A percentile compares a stretch with the other conserved stretches of the same genome.
These are phyloP conservation scores for Cynoglossus semilaevis DNA, from an alignment of 2,113 vertebrate genomes.

Conservation along the genomic window DNA sequence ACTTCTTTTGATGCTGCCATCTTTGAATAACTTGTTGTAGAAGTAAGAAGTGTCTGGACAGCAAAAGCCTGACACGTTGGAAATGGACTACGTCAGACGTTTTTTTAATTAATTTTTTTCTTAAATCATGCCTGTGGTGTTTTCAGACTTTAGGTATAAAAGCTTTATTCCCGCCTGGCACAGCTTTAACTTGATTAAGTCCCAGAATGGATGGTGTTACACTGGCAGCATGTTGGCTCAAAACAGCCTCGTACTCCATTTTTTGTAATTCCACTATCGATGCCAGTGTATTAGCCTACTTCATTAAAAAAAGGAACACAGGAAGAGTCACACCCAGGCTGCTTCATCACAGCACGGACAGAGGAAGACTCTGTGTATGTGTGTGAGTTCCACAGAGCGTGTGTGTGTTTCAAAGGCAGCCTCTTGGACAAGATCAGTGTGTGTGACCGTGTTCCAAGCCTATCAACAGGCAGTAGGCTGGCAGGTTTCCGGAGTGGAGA, in stretches of 20 bases:
- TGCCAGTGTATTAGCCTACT: conserved; percentile 55
- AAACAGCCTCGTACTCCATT: conserved; percentile 49
- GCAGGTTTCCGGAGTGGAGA: conserved; percentile 62
- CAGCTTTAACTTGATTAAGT: conserved; percentile 56
- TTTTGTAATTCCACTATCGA: conserved; percentile 41
- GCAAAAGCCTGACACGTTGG: neutral
- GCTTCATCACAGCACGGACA: conserved; percentile 48
- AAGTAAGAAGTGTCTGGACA: conserved; percentile 17
- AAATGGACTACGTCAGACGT: no score
- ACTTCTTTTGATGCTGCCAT: conserved; percentile 39
- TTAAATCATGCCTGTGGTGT: neutral
- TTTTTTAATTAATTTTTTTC: no score
- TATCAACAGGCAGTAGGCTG: conserved; percentile 70
- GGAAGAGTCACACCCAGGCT: conserved; percentile 43
- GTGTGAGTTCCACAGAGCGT: conserved; percentile 10
- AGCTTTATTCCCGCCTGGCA: conserved; percentile 4
- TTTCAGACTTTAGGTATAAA: neutral
- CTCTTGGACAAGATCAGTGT: conserved; percentile 69
- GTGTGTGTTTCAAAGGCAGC: conserved; percentile 66
- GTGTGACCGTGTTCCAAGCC: conserved; percentile 67
- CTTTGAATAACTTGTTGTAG: conserved; percentile 5
- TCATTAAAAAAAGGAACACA: conserved; percentile 59
- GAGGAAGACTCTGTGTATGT: conserved; percentile 32
- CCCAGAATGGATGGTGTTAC: conserved; percentile 46
- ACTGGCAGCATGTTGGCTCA: conserved; percentile 32